These are phyloP conservation scores for Natrix natrix DNA, from an alignment of 2,797 vertebrate species.

Conservation along the genomic window DNA sequence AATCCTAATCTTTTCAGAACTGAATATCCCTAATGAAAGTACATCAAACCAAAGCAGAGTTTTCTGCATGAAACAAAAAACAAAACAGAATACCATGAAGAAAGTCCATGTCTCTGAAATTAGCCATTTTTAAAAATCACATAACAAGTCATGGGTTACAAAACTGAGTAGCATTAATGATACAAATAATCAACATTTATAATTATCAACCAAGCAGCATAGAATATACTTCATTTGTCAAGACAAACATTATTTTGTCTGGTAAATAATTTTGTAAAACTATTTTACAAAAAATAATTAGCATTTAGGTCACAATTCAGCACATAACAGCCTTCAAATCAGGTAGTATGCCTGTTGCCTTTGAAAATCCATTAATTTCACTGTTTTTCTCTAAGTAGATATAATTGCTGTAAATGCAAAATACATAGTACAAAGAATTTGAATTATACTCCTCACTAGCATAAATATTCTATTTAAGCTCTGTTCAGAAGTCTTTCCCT, in stretches of 20 bases:
- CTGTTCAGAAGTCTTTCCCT: background rate
- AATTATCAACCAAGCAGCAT: background rate
- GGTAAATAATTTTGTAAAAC: background rate
- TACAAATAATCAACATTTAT: background rate
- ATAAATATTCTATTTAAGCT: background rate
- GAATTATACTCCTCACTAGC: background rate
- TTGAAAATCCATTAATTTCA: conserved; percentile 3
- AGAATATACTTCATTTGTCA: background rate
- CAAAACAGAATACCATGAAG: background rate
- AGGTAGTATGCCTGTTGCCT: background rate
- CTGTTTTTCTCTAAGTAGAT: background rate
- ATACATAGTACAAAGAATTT: background rate
- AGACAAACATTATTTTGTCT: background rate
- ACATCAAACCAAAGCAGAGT: background rate
- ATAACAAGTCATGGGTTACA: background rate
- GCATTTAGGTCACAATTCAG: background rate
- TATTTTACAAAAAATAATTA: no score
- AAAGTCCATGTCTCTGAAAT: background rate
- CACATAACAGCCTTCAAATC: background rate
- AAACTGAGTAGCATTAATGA: background rate
- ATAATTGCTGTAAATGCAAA: background rate
- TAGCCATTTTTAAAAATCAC: background rate
- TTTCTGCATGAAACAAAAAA: background rate
- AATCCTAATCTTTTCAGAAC: background rate
- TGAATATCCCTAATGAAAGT: background rate